These are phyloP conservation scores for Rynchops niger DNA, from an alignment of 2,113 vertebrate species.

Conservation along the genomic window DNA sequence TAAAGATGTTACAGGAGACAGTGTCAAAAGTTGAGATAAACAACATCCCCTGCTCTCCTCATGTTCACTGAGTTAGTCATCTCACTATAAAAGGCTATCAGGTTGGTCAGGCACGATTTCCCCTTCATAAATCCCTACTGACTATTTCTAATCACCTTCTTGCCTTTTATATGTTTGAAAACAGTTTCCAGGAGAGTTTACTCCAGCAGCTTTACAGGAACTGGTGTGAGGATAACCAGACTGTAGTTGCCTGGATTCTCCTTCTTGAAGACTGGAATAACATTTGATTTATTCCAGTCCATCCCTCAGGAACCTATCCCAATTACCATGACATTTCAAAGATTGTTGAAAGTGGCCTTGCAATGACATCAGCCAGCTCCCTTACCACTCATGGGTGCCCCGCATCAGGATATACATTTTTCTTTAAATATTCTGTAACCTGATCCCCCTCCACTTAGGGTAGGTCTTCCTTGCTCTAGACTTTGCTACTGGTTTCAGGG, in stretches of 20 bases:
- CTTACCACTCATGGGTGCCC: background rate
- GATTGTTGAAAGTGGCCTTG: background rate
- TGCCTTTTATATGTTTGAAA: background rate
- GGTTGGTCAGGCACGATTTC: background rate
- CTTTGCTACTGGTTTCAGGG: background rate
- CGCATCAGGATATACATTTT: background rate
- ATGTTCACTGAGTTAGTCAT: background rate
- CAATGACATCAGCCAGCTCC: background rate
- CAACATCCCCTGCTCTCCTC: background rate
- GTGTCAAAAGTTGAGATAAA: background rate
- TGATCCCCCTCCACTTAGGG: background rate
- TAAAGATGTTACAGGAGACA: background rate
- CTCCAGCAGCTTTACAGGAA: background rate
- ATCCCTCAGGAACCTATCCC: background rate
- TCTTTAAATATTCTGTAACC: background rate
- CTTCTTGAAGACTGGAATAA: background rate
- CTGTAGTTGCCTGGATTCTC: background rate
- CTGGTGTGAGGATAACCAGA: background rate
- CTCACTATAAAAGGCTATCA: background rate
- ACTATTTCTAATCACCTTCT: background rate
- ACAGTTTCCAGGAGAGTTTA: background rate
- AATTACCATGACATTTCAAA: background rate
- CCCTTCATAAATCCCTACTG: background rate
- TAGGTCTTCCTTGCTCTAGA: background rate
- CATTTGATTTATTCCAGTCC: background rate